These are phyloP conservation scores for Lottia gigantea DNA, from an alignment of 2,888 invertebrate species.

Conservation along the genomic window DNA sequence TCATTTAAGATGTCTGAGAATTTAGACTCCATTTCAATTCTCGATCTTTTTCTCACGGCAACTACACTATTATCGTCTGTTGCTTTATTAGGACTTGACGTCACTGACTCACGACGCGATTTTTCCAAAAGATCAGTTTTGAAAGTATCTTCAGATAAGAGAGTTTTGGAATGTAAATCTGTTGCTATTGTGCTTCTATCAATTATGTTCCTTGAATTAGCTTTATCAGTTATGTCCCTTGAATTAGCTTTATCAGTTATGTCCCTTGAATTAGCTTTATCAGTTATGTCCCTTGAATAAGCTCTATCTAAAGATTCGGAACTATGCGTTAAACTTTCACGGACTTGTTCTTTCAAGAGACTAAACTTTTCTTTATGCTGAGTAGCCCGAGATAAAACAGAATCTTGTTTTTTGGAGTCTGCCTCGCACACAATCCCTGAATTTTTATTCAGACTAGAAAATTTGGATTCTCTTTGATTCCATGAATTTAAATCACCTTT, in stretches of 20 bases:
- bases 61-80: slow-evolving; percentile 35
- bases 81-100: slow-evolving; percentile 26
- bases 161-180: not conserved
- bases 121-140: not conserved
- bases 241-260: not conserved
- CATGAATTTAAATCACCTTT: not conserved
- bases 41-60: slow-evolving; percentile 31
- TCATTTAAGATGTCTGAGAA: slow-evolving; percentile 45
- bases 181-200: not conserved
- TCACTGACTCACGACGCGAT: not conserved
- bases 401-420: not conserved
- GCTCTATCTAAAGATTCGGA: not conserved
- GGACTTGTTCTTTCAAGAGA: not conserved
- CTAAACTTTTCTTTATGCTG: not conserved
- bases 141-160: not conserved
- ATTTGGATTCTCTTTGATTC: not conserved
- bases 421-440: too few relatives aligned
- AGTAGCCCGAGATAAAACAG: not conserved
- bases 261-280: too few relatives aligned
- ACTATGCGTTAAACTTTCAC: not conserved
- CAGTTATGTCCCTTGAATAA: not conserved
- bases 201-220: too few relatives aligned
- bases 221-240: not conserved
- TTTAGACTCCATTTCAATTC: slow-evolving; percentile 44
- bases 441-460: not conserved